Evolutionary conservation across 2,888 invertebrate species (phyloP).

Genomic region (Ligdia adustata): DNA sequence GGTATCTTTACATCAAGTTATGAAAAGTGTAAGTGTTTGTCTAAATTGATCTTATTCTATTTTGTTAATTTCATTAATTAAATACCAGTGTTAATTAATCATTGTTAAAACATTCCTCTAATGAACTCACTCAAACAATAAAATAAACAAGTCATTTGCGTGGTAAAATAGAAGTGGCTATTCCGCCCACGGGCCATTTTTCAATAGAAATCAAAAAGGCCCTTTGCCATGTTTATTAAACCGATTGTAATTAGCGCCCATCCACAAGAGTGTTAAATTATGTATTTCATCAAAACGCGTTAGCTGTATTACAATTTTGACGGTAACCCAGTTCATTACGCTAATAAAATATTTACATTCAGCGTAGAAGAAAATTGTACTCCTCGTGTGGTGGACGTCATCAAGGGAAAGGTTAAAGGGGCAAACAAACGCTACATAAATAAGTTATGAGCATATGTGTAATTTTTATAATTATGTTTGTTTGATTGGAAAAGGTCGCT

Average conservation of each 20-base stretch:
- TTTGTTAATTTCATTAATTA: no score
- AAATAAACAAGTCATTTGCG: neutral
- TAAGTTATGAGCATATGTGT: no score
- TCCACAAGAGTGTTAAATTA: conserved; percentile 31
- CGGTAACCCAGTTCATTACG: conserved; percentile 41
- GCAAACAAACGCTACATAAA: neutral
- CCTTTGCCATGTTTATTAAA: conserved; percentile 12
- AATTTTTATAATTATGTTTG: no score
- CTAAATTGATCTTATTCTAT: no score
- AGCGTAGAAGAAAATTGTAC: conserved; percentile 32
- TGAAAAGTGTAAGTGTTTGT: no score
- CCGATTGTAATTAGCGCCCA: conserved; percentile 18
- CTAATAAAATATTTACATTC: conserved; percentile 42
- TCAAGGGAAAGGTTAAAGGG: neutral
- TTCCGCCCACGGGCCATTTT: neutral
- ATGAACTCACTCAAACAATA: no score
- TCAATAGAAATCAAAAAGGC: conserved; percentile 5
- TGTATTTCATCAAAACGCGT: conserved; percentile 42
- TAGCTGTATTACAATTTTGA: conserved; percentile 31
- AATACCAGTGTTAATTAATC: no score
- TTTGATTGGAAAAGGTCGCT: no score
- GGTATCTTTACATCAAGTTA: no score
- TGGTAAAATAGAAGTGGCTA: neutral
- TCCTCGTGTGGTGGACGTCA: conserved; percentile 10
- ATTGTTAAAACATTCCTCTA: no score